A percentile compares a stretch with the other conserved stretches of the same genome.
Evolutionary conservation across 2,888 invertebrate genomes (phyloP).

Genomic region (Acanthosepion pharaonis): DNA sequence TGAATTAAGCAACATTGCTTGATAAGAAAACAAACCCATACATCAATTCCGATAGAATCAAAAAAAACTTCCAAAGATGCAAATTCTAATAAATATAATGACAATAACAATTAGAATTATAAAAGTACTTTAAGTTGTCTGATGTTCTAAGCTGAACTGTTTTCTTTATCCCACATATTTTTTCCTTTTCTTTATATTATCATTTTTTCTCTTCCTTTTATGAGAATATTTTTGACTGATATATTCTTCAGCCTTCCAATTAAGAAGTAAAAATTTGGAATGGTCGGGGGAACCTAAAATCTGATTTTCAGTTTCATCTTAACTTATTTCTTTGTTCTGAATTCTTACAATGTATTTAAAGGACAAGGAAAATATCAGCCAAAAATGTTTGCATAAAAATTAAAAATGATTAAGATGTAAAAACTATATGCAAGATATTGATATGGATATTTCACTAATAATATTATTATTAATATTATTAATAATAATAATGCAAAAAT

Average conservation of each 20-base stretch:
- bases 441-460: too few relatives aligned
- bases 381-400: too few relatives aligned
- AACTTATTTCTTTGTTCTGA: too few relatives aligned
- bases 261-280: neutral
- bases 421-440: too few relatives aligned
- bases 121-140: too few relatives aligned
- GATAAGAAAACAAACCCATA: neutral
- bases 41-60: neutral
- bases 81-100: neutral
- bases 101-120: conserved; percentile 33
- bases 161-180: neutral
- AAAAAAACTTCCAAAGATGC: neutral
- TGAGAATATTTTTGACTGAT: neutral
- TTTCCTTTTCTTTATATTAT: neutral
- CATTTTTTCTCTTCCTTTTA: neutral
- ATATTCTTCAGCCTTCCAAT: neutral
- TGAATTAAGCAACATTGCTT: neutral
- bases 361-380: too few relatives aligned
- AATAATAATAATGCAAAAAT: too few relatives aligned
- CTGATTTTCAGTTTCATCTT: too few relatives aligned
- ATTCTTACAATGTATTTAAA: too few relatives aligned
- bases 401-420: too few relatives aligned
- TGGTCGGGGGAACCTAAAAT: too few relatives aligned
- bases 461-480: too few relatives aligned
- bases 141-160: neutral